Base-by-base conservation (phyloP, 2,888 invertebrate genomes). In the Vanessa cardui region DNA sequence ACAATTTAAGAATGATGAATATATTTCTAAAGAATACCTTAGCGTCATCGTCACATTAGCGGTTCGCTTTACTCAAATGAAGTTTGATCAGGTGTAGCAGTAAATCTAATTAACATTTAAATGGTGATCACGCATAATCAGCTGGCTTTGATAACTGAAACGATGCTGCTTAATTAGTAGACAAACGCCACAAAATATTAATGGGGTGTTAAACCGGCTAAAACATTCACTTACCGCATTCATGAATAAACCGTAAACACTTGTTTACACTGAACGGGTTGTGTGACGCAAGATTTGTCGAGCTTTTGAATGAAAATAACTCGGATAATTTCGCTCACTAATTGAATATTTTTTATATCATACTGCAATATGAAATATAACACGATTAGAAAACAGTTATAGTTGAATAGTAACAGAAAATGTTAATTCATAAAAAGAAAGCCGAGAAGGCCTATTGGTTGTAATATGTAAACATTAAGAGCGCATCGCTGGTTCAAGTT, bases 91-190 rank as follows among this genome's bases (percentile, higher is more conserved):
- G 90, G 87, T 92, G 92, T 78, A 77, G 73, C 77, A 81, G 84
- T 87, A 88, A 89, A 89, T 88, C 83, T 90, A 90, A 91, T 92
- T 92, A 92, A 84, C 92, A 92, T 92, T 89, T 89, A 91, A 90
- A 92, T 91, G 90, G 85, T 91, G 86, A 90, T 83, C 91, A 91
- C 86, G 90, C 89, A 90, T 92, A 89, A 91, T 90, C 88, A 90
- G 86, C 80, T 86, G 85, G 85, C 82, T 87, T 83, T 84, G 82
- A 86, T 87, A 85, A 87, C 83, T 83, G 83, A 82, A 80, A 81
- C 84, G 86, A 83, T 83, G 84, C 81, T 80, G 83, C 84, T 85
- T 89, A 91, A 91, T 92, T 90, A 87, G 82, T 83, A 85, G 85
- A 88, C 87, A 90, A 91, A 86, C 80, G 86, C 72, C 75, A 83